These are phyloP conservation scores for Oreochromis grahami DNA, from an alignment of 2,797 vertebrate genomes.

Conservation along the genomic window DNA sequence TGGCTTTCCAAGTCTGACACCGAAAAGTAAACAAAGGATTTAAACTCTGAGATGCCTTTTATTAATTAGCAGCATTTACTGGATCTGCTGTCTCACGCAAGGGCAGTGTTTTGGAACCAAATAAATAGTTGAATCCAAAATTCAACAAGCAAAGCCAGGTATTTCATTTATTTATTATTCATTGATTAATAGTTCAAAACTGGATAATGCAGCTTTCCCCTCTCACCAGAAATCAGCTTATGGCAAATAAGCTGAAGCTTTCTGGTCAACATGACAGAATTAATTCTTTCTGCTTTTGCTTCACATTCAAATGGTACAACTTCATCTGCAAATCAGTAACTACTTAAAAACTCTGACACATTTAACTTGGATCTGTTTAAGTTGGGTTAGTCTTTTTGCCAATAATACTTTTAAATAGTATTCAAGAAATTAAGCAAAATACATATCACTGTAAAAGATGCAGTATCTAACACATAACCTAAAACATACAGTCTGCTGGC, in stretches of 20 bases:
- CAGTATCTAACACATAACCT: neutral
- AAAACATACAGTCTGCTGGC: neutral
- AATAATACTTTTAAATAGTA: neutral
- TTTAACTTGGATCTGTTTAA: neutral
- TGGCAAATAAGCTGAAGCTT: conserved; percentile 11
- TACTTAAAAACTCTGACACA: neutral
- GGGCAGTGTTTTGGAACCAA: neutral
- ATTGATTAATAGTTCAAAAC: neutral
- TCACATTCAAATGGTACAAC: neutral
- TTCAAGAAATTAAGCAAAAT: neutral
- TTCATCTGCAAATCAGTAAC: neutral
- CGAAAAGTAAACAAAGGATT: conserved; percentile 53
- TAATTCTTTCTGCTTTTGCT: neutral
- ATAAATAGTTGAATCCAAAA: neutral
- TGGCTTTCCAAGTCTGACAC: conserved; percentile 34
- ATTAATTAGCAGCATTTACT: conserved; percentile 24
- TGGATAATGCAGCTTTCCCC: neutral
- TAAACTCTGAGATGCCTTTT: conserved; percentile 21
- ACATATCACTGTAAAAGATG: neutral
- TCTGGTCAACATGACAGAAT: neutral
- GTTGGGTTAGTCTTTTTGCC: neutral
- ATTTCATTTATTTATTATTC: neutral
- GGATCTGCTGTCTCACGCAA: neutral
- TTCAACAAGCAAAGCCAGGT: neutral
- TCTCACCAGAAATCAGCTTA: conserved; percentile 11